These are phyloP conservation scores for Geothlypis trichas DNA, from an alignment of 2,113 vertebrate species.

Conservation along the genomic window DNA sequence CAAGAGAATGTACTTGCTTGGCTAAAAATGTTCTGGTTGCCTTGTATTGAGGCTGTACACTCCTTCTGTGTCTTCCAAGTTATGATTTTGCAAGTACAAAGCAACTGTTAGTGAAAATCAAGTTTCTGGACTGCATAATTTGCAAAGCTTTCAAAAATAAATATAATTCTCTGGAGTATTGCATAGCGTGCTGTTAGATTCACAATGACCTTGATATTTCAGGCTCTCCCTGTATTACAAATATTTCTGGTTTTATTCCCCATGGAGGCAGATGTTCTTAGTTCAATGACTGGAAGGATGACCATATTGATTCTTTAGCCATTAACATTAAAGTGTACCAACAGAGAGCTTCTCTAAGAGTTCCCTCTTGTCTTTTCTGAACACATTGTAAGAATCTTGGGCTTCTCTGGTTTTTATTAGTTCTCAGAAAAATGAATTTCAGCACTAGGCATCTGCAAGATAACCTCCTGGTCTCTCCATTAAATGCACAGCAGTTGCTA, in stretches of 20 bases:
- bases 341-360: not conserved
- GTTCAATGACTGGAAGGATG: not conserved
- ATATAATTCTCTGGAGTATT: not conserved
- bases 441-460: not conserved
- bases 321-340: not conserved
- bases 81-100: not conserved
- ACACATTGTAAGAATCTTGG: not conserved
- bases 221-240: not conserved
- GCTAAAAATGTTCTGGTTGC: not conserved
- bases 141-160: not conserved
- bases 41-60: not conserved
- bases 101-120: not conserved
- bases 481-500: not conserved
- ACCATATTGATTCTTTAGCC: not conserved
- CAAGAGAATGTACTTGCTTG: not conserved
- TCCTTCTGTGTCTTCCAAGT: not conserved
- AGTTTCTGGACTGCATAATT: not conserved
- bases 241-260: not conserved
- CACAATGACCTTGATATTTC: not conserved
- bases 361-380: not conserved
- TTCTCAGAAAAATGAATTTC: not conserved
- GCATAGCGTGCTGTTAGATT: not conserved
- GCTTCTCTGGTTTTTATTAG: not conserved
- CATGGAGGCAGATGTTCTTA: not conserved
- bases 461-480: constrained; percentile 2